A percentile compares a stretch with the other conserved stretches of the same genome.
Conservation (phyloP, 2,888 invertebrate genomes). For the Sarcophaga rosellei region DNA sequence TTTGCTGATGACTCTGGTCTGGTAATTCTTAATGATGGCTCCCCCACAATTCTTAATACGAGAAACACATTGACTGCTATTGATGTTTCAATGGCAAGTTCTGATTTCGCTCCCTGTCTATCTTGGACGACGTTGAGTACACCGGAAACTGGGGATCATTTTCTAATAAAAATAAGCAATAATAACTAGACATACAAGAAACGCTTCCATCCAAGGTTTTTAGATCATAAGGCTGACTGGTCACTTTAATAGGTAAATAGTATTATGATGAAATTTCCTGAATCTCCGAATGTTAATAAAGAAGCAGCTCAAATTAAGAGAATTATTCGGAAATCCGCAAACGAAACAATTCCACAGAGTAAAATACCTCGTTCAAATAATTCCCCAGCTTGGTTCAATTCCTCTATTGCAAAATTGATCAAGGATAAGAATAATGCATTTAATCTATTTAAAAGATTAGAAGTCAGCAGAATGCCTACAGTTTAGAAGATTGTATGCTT, state of each 20-base stretch:
- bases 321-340: constrained; percentile 7
- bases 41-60: constrained; percentile 42
- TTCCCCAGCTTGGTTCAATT: constrained; percentile 7
- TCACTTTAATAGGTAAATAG: not conserved
- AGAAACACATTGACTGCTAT: constrained; percentile 41
- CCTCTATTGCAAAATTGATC: constrained; percentile 7
- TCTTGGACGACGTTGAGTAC: constrained; percentile 3
- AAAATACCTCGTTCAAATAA: not conserved
- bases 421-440: constrained; percentile 3
- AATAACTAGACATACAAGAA: too few relatives aligned
- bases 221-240: not conserved
- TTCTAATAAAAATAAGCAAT: too few relatives aligned
- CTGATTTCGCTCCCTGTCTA: constrained; percentile 19
- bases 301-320: not conserved
- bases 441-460: not conserved
- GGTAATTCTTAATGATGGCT: constrained; percentile 27
- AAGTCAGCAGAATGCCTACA: not conserved
- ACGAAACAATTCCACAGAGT: constrained; percentile 3
- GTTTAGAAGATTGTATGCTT: not conserved
- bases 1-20: constrained; percentile 11
- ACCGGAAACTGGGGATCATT: too few relatives aligned
- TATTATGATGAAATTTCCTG: not conserved
- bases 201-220: too few relatives aligned
- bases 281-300: too few relatives aligned
- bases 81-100: constrained; percentile 37